Evolutionary conservation across 1,140 invertebrate species (phyloP).

Genomic region (Ruditapes philippinarum): DNA sequence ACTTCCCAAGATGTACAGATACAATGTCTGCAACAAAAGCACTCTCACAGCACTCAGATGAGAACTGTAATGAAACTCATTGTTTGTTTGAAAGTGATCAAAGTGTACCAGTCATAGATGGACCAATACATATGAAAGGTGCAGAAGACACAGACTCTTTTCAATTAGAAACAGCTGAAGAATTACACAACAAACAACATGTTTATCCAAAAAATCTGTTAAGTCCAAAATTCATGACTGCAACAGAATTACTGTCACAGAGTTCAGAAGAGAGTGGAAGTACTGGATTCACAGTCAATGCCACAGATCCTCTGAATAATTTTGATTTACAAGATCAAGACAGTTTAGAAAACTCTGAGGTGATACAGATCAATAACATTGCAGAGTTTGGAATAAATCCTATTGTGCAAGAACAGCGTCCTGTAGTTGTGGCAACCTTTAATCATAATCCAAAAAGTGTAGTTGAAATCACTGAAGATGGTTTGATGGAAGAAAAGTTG

Average conservation of each 20-base stretch:
- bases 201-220: background rate
- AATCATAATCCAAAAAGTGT: background rate
- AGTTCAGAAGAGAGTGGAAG: slow-evolving; percentile 31
- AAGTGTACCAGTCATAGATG: too few relatives aligned
- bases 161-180: too few relatives aligned
- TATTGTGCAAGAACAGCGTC: background rate
- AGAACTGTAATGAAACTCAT: too few relatives aligned
- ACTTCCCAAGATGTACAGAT: too few relatives aligned
- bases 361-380: background rate
- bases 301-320: background rate
- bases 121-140: too few relatives aligned
- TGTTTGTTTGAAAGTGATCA: too few relatives aligned
- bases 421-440: background rate
- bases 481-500: background rate
- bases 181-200: too few relatives aligned
- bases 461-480: background rate
- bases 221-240: slow-evolving; percentile 33
- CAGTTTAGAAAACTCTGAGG: background rate
- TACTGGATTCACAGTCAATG: slow-evolving; percentile 20
- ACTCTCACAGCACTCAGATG: too few relatives aligned
- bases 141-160: too few relatives aligned
- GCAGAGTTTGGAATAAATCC: background rate
- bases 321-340: background rate
- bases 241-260: slow-evolving; percentile 33
- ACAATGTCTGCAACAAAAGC: too few relatives aligned